Base-by-base conservation (phyloP, 2,888 invertebrate genomes). In the Laspeyria flexula region DNA sequence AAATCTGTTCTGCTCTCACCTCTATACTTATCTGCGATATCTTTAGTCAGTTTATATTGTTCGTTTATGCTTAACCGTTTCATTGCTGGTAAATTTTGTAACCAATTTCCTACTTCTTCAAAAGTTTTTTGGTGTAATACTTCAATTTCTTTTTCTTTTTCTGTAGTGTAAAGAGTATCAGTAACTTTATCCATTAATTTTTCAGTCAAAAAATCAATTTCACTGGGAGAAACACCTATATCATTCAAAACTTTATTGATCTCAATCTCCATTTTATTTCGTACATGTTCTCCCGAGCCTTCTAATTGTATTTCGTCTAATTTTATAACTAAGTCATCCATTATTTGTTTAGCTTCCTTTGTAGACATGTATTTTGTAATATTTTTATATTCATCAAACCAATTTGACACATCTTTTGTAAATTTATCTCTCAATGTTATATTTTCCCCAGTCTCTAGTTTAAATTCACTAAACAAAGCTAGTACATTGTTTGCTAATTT, bases 101-200 rank as follows among this genome's bases (percentile, higher is more conserved):
- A 43, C 73, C 72, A 78, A 30, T 71, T 53, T 11, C 13, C 48
- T 4, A 76, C 16, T 42, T 62, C 57, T 31, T 15, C 30, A 12
- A 35, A 50, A 12, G 13, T 10, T 50, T 67, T 30, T 13, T 48
- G 31, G n/a, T 76, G 38, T 50, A 68, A 39, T 31, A 60, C 44
- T 25, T 55, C 21, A 9, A 60, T 35, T 1, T 40, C 11, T 12
- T 29, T 55, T 11, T 40, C 42, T n/a, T 34, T 31, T 9, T 54
- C 25, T 1, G 44, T 55, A 1, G 12, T 27, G 29, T 54, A 37
- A 12, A 41, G 10, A 6, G 30, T 31, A 47, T 21, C 37, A 16
- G 47, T 42, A 12, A 66, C 3, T 13, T 46, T 37, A 1, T 50
- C 44, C 21, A 61, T 25, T 30, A 69, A 41, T 16, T 55, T 49